These are phyloP conservation scores for Agelastica alni DNA, from an alignment of 2,888 invertebrate genomes.

Conservation along the genomic window DNA sequence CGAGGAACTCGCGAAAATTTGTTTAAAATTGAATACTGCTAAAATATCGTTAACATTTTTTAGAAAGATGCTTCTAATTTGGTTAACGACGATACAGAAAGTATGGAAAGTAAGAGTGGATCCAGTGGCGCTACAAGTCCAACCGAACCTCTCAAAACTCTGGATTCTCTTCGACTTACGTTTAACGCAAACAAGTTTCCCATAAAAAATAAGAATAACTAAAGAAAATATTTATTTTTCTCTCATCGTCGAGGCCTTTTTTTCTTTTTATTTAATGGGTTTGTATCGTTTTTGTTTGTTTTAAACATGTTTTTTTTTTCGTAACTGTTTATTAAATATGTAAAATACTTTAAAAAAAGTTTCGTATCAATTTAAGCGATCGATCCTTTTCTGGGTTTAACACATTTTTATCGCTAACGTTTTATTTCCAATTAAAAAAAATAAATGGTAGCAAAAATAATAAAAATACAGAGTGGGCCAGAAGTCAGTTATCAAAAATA, in stretches of 20 bases:
- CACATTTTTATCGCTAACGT: too few relatives aligned
- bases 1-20: too few relatives aligned
- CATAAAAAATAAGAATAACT: constrained; percentile 49
- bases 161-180: constrained; percentile 59
- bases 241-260: background rate
- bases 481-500: too few relatives aligned
- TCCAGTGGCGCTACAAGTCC: constrained; percentile 38
- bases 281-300: constrained; percentile 1
- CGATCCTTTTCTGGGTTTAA: too few relatives aligned
- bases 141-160: constrained; percentile 48
- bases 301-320: background rate
- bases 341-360: background rate
- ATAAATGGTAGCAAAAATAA: too few relatives aligned
- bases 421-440: too few relatives aligned
- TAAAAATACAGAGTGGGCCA: too few relatives aligned
- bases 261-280: constrained; percentile 7
- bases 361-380: too few relatives aligned
- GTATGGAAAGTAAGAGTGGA: constrained; percentile 29
- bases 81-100: constrained; percentile 1
- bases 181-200: constrained; percentile 66
- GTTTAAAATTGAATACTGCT: too few relatives aligned
- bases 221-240: constrained; percentile 3
- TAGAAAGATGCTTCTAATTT: background rate
- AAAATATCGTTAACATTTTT: too few relatives aligned
- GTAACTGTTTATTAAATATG: background rate